Conservation (phyloP, 2,888 invertebrate genomes). For the Lochmaea crataegi region DNA sequence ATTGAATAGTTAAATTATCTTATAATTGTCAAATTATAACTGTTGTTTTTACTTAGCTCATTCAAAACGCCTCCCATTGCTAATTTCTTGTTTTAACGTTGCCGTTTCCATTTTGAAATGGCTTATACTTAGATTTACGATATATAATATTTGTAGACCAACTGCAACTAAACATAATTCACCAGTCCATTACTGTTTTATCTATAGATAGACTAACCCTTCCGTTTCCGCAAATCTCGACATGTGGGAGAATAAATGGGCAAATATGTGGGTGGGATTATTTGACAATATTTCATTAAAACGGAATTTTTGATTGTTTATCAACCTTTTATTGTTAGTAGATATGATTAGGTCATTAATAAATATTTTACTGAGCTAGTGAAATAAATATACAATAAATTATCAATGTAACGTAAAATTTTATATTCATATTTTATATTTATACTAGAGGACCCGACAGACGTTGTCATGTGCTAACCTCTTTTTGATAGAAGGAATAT, state of each 20-base stretch:
- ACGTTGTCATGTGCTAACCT: too few relatives aligned
- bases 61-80: too few relatives aligned
- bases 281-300: conserved; percentile 35
- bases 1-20: too few relatives aligned
- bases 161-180: not conserved
- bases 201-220: conserved; percentile 50
- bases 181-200: not conserved
- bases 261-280: conserved; percentile 50
- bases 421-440: too few relatives aligned
- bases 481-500: too few relatives aligned
- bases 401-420: too few relatives aligned
- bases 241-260: conserved; percentile 46
- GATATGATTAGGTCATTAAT: not conserved
- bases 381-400: not conserved
- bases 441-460: too few relatives aligned
- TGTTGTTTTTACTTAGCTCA: too few relatives aligned
- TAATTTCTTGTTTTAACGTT: too few relatives aligned
- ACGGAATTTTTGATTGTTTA: conserved; percentile 17
- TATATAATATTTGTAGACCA: not conserved
- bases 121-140: not conserved
- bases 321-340: not conserved
- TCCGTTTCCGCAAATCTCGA: conserved; percentile 63
- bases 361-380: not conserved
- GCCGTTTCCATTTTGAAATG: not conserved
- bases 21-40: too few relatives aligned